Evolutionary conservation across 2,113 vertebrate species (phyloP).

Genomic region (Oryzias melastigma): DNA sequence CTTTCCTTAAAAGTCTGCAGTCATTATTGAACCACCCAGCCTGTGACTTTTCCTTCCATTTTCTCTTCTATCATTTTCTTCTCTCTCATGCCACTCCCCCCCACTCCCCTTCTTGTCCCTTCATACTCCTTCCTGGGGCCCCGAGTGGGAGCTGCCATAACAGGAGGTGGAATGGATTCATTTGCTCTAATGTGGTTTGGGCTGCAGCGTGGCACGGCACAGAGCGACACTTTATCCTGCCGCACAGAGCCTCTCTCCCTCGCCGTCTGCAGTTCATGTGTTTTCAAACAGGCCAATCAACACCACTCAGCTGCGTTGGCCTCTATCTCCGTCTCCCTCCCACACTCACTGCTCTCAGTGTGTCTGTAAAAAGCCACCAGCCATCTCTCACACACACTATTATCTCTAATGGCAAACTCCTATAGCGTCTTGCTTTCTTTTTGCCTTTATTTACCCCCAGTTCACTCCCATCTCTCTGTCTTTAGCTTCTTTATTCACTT

Average conservation of each 20-base stretch:
- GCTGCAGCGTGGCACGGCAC: constrained; percentile 78
- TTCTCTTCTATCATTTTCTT: constrained; percentile 71
- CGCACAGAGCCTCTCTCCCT: constrained; percentile 45
- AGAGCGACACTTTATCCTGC: constrained; percentile 65
- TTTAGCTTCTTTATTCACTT: constrained; percentile 3
- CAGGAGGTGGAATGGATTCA: constrained; percentile 80
- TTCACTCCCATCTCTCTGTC: constrained; percentile 25
- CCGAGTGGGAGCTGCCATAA: constrained; percentile 74
- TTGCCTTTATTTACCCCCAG: constrained; percentile 30
- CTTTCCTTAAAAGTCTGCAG: too few relatives aligned
- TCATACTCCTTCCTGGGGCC: constrained; percentile 66
- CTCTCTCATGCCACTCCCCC: constrained; percentile 60
- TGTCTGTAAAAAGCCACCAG: constrained; percentile 64
- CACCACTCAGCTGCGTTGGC: constrained; percentile 70
- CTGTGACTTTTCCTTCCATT: constrained; percentile 65
- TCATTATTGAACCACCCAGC: constrained; percentile 74
- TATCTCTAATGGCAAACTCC: constrained; percentile 59
- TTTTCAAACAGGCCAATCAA: constrained; percentile 80
- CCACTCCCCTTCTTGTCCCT: constrained; percentile 25
- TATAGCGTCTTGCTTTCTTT: constrained; percentile 26
- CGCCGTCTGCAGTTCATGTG: constrained; percentile 67
- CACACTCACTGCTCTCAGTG: constrained; percentile 52
- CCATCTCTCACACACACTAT: constrained; percentile 43
- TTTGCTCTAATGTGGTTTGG: constrained; percentile 83
- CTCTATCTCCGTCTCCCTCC: constrained; percentile 44